Evolutionary conservation across 1,140 invertebrate genomes (phyloP).

Genomic region (Drosophila quadrilineata): DNA sequence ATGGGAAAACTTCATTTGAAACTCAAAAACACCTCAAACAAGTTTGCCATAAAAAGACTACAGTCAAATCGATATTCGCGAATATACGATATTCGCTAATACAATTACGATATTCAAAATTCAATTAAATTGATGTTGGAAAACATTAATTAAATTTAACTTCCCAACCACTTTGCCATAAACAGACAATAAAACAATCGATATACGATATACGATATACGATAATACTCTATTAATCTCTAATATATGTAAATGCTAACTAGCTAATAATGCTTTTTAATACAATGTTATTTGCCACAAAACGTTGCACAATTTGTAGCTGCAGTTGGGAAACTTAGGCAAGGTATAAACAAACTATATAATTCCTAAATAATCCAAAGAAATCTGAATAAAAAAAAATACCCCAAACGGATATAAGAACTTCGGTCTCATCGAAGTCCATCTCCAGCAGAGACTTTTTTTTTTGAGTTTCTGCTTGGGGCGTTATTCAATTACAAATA

Average conservation of each 20-base stretch:
- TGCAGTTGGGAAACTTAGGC: slow-evolving; percentile 81
- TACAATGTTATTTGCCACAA: slow-evolving; percentile 54
- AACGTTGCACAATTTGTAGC: slow-evolving; percentile 53
- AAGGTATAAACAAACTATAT: slow-evolving; percentile 61
- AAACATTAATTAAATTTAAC: background rate
- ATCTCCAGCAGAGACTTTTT: no score
- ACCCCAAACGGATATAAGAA: slow-evolving; percentile 3
- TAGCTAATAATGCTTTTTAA: slow-evolving; percentile 56
- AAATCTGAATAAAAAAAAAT: slow-evolving; percentile 13
- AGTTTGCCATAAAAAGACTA: background rate
- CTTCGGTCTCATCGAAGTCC: no score
- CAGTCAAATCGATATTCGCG: no score
- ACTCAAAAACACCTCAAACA: no score
- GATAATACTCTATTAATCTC: background rate
- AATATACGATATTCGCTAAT: background rate
- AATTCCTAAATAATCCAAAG: slow-evolving; percentile 10
- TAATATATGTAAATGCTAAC: no score
- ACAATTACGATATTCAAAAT: slow-evolving; percentile 1
- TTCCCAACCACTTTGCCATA: no score
- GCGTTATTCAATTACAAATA: no score
- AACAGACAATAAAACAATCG: background rate
- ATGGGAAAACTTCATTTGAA: no score
- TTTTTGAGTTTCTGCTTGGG: no score
- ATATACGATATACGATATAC: background rate
- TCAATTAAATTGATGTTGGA: background rate